Evolutionary conservation across 2,888 invertebrate species (phyloP).

Genomic region (Euphydryas editha): DNA sequence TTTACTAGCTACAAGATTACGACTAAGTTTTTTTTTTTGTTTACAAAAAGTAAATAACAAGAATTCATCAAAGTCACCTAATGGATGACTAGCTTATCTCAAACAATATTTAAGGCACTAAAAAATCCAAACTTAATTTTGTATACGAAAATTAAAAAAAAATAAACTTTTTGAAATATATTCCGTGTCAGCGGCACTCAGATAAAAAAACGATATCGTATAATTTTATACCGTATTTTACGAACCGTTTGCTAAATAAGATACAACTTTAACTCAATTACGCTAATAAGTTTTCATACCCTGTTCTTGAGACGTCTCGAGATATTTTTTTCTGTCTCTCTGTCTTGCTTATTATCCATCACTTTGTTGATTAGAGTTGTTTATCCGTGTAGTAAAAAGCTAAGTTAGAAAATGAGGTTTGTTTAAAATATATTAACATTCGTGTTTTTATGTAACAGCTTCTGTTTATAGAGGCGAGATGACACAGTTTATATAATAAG

Average conservation of each 20-base stretch:
- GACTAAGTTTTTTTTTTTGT: too few relatives aligned
- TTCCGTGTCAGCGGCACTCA: too few relatives aligned
- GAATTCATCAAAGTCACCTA: too few relatives aligned
- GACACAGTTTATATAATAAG: too few relatives aligned
- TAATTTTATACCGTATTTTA: conserved; percentile 7
- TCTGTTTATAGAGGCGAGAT: neutral
- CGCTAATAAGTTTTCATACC: conserved; percentile 4
- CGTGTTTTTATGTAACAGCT: too few relatives aligned
- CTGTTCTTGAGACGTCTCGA: neutral
- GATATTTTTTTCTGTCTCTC: conserved; percentile 9
- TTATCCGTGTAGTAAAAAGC: neutral
- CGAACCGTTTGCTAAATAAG: conserved; percentile 12
- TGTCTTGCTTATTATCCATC: neutral
- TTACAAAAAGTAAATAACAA: too few relatives aligned
- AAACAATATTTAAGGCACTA: neutral
- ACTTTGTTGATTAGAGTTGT: conserved; percentile 10
- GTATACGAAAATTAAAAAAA: too few relatives aligned
- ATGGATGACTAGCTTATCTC: too few relatives aligned
- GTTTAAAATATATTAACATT: neutral
- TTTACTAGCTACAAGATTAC: too few relatives aligned
- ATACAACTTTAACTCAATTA: conserved; percentile 14
- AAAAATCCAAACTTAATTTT: neutral
- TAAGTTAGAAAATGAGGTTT: neutral
- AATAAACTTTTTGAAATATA: too few relatives aligned
- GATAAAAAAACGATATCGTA: conserved; percentile 1